Base-by-base conservation (phyloP, 1,140 invertebrate species). In the Bombus superbus region DNA sequence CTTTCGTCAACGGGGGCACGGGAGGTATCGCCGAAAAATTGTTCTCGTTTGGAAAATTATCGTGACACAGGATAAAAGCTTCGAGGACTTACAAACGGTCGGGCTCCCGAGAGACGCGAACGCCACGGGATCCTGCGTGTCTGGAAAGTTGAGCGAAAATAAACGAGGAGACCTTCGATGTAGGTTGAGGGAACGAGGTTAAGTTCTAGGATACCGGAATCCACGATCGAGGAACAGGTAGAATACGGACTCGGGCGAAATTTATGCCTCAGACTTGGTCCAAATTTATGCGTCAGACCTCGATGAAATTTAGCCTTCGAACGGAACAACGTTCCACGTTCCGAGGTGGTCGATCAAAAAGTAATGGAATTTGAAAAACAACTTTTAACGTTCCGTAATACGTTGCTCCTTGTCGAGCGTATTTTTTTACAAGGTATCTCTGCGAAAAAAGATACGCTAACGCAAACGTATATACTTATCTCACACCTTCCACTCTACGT, bases 141-240 rank as follows among this genome's bases (percentile, higher is more conserved):
- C 88, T 85, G 88, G 80, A 83, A 89, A 89, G 88, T 89, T 85
- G 88, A 89, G 83, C 81, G 76, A 86, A 87, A 88, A 90, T 86
- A 90, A 88, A 88, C 74, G 89, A 79, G 83, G 81, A 62, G 83
- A 80, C 77, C 71, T 81, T 81, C 68, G 81, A 88, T 90, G 83
- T 90, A 85, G 88, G 78, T 88, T 86, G 86, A 87, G 89, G 81
- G 86, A 91, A 91, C 40, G 84, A 91, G 89, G 86, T 90, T 90
- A 90, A 90, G 86, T 90, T 90, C 88, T 84, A 87, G 88, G 83
- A 88, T 90, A 90, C 89, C 89, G 83, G 81, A 81, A 89, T 90
- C 81, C 79, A 83, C 66, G 88, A 71, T 42, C 53, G 86, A 75
- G 77, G 81, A 81, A 85, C 76, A 81, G 86, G 28, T 32, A 57